Evolutionary conservation across 2,113 vertebrate genomes (phyloP).

Genomic region (cat (Felis catus)): F.catus_Fca126_mat1.0 CM031412.1:231721001-231721500

Average conservation of each 20-base stretch:
- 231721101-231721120: background rate
- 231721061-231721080: background rate
- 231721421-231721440: background rate
- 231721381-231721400: background rate
- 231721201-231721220: background rate
- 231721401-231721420: background rate
- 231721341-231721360: background rate
- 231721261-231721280: background rate
- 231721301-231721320: background rate
- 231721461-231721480: background rate
- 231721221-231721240: accelerated
- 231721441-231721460: accelerated
- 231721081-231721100: accelerated
- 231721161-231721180: background rate
- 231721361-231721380: background rate
- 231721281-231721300: background rate
- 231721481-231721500: background rate
- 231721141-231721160: background rate
- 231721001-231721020: background rate
- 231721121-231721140: background rate
- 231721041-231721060: background rate
- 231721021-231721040: background rate
- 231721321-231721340: background rate
- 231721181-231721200: background rate
- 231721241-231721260: accelerated